Evolutionary conservation across 2,888 invertebrate species (phyloP), one percentile per base, ranked within the genome.

Genomic region (Philhelius pedissequus): DNA sequence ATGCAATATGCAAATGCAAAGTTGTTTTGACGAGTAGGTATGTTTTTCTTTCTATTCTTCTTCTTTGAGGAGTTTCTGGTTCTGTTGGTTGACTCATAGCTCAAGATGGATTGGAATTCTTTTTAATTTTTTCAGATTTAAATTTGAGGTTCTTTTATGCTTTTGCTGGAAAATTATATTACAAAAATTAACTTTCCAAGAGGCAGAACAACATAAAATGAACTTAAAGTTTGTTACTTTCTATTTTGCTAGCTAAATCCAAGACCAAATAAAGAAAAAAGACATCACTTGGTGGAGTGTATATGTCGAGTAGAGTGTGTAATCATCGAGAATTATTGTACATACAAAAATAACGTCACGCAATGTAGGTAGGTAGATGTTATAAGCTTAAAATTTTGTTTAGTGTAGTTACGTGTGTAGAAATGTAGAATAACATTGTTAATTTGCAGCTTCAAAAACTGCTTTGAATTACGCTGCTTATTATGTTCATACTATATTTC

Each of bases 311-410:
- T 18, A n/a, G 52, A 52, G 20, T 56, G 56, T 56, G 56, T 35
- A 60, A 25, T 25, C 20, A 40, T 15, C 5, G 15, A 60, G 25
- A 60, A 60, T 40, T 25, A 60, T 60, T 60, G 58, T 32, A 40
- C 25, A 25, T 27, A 60, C 6, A 15, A 60, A 60, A 60, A 43
- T 18, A 40, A 18, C 60, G 60, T 60, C 60, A 60, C 60, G 60
- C 60, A 60, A 60, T 43, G 27, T 60, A 60, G 18, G 27, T 60
- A 60, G 18, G 43, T 27, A 60, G 11, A 25, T 18, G 60, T 5
- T 15, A 40, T 60, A 27, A 48, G 54, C 30, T 56, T 38, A 20
- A 30, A 4, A 38, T 25, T 20, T 43, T 40, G 27, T 18, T 5
- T 6, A 3, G 2, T 9, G 18, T 43, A 43, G 0, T 3, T 43